Evolutionary conservation across 2,888 invertebrate species (phyloP), one percentile per base, ranked within the genome.

Genomic region (Oxytorus armatus): DNA sequence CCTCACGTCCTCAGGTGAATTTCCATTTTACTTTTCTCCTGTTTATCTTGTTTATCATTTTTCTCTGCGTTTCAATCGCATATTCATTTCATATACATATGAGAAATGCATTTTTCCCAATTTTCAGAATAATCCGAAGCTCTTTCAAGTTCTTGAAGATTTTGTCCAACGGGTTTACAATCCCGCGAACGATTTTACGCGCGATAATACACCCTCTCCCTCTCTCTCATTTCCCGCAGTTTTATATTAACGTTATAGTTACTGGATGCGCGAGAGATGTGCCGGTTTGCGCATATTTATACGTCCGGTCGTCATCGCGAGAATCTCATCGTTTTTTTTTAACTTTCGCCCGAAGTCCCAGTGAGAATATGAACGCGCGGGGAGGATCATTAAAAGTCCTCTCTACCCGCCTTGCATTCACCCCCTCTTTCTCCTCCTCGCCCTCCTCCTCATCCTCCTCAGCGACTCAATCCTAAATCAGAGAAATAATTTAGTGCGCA

Each of bases 391-490:
- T 84, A 85, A 85, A 83, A 65, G 75, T 76, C 63, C 72, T 63
- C 29, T 44, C 42, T n/a, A 14, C 77, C 42, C 61, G 59, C 21
- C n/a, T 61, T 51, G 59, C 55, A 57, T 59, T 57, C 69, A n/a
- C n/a, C n/a, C n/a, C 63, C 72, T 63, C 29, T 44, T 25, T n/a
- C n/a, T 75, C 42, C 61, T 55, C 21, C n/a, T 61, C 39, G 59
- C 55, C 47, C 49, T 57, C 69, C n/a, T n/a, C 39, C 63, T 51
- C 66, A 51, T 55, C 44, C 42, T 59, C 59, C 39, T 47, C 51
- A 29, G 55, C 8, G 63, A 85, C 85, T 89, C 88, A 89, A 90
- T 89, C 84, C 87, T 85, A 86, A 90, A 90, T 89, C 87, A 86
- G 85, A 73, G 84, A 86, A 81, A 74, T 77, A 77, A 80, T 80